phyloP scores from a whole-genome alignment of 2,888 invertebrate genomes.

The Lasioglossum pauxillum region DNA sequence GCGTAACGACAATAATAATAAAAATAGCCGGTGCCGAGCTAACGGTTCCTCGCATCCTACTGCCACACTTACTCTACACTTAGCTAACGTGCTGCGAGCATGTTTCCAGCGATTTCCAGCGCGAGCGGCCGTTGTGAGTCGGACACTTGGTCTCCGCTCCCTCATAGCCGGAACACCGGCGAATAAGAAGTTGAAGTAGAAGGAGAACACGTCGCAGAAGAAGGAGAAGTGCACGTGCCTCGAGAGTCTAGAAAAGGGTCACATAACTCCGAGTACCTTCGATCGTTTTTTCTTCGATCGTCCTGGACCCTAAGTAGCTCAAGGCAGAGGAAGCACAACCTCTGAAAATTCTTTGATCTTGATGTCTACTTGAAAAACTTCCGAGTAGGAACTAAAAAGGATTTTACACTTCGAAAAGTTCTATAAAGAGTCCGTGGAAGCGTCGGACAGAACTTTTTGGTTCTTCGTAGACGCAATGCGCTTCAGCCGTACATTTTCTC shows the following conservation, averaged over 20 bases:
- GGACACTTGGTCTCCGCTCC: conserved; percentile 22
- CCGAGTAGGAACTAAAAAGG: not conserved
- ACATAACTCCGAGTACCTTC: not conserved
- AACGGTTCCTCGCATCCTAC: conserved; percentile 84
- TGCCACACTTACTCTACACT: conserved; percentile 81
- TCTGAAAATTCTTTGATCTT: not conserved
- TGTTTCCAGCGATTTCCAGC: conserved; percentile 45
- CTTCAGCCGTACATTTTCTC: not conserved
- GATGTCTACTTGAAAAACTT: not conserved
- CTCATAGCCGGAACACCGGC: not conserved
- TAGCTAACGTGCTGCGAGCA: conserved; percentile 63
- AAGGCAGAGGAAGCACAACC: not conserved
- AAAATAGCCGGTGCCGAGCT: conserved; percentile 80
- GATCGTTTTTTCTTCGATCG: not conserved
- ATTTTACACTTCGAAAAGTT: not conserved
- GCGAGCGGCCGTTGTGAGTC: conserved; percentile 18
- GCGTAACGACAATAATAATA: conserved; percentile 72
- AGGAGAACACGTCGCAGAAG: not conserved
- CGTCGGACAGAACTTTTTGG: not conserved
- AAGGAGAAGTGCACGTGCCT: not conserved
- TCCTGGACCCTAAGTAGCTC: not conserved
- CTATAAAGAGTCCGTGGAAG: not conserved
- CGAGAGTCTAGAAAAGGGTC: not conserved
- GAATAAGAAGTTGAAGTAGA: not conserved
- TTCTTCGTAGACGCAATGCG: not conserved